These are phyloP conservation scores for Mimachlamys varia DNA, from an alignment of 2,888 invertebrate species.

Conservation along the genomic window DNA sequence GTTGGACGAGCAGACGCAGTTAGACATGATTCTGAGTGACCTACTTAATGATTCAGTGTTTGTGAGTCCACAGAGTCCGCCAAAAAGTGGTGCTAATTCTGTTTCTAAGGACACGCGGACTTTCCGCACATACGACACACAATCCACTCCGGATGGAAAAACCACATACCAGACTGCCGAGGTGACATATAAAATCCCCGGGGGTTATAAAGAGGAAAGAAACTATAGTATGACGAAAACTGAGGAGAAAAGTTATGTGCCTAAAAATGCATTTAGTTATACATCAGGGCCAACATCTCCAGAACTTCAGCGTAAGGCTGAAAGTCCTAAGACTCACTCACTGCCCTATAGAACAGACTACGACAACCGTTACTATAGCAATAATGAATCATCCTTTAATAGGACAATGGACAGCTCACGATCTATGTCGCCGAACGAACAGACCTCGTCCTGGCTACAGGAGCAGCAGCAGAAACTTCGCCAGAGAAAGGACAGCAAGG, in stretches of 20 bases:
- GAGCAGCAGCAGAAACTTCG: constrained; percentile 79
- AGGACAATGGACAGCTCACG: constrained; percentile 65
- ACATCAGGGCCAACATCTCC: constrained; percentile 64
- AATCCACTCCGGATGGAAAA: constrained; percentile 66
- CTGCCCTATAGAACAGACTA: constrained; percentile 75
- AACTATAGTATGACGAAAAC: constrained; percentile 70
- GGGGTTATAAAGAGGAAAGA: constrained; percentile 67
- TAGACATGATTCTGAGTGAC: constrained; percentile 79
- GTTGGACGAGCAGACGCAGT: constrained; percentile 75
- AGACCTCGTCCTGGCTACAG: constrained; percentile 76
- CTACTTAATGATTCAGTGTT: constrained; percentile 76
- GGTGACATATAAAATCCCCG: constrained; percentile 73
- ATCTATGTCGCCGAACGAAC: constrained; percentile 63
- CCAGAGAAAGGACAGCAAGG: constrained; percentile 63
- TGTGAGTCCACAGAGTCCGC: constrained; percentile 65
- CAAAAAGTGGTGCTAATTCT: constrained; percentile 58
- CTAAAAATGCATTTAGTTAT: constrained; percentile 75
- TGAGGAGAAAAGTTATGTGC: constrained; percentile 61
- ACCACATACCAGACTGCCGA: constrained; percentile 72
- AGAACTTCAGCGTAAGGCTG: constrained; percentile 55
- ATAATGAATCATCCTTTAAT: constrained; percentile 57
- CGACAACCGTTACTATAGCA: constrained; percentile 65
- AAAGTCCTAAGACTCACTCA: constrained; percentile 62
- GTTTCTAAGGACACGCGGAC: constrained; percentile 65
- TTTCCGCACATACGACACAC: constrained; percentile 69